phyloP scores from a whole-genome alignment of 2,888 invertebrate genomes.

The Ormyrus thymus region DNA sequence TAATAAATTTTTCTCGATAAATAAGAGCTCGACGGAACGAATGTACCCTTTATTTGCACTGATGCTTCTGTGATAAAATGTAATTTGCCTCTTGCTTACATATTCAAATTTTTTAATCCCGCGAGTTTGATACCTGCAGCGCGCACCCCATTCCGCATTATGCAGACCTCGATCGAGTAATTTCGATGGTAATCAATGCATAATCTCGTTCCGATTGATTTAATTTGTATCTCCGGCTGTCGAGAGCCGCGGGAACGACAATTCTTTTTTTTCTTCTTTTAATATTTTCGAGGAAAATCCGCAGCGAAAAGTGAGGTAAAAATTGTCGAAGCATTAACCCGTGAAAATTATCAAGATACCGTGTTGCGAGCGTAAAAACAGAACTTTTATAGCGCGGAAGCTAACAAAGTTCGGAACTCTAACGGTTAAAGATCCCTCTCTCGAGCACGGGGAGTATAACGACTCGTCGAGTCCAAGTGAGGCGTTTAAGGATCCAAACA shows the following conservation, averaged over 20 bases:
- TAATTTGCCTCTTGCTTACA: neutral
- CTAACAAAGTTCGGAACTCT: conserved; percentile 6
- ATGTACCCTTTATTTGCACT: neutral
- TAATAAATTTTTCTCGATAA: conserved; percentile 27
- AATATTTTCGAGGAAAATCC: too few relatives aligned
- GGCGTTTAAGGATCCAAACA: conserved; percentile 40
- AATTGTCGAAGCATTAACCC: too few relatives aligned
- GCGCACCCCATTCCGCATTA: neutral
- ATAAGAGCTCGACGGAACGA: conserved; percentile 21
- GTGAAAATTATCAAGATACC: too few relatives aligned
- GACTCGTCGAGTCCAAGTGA: conserved; percentile 35
- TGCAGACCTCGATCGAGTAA: too few relatives aligned
- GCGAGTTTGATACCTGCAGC: neutral
- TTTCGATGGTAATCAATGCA: too few relatives aligned
- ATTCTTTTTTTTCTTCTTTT: too few relatives aligned
- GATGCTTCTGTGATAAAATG: neutral
- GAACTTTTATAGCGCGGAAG: neutral
- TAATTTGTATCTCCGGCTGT: too few relatives aligned
- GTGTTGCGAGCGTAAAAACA: too few relatives aligned
- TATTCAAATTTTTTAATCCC: conserved; percentile 5
- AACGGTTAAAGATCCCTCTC: conserved; percentile 8
- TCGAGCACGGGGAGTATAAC: conserved; percentile 5
- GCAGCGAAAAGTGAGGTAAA: too few relatives aligned
- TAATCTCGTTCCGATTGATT: too few relatives aligned
- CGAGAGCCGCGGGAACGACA: too few relatives aligned